Conservation (phyloP, 1,140 invertebrate genomes). For the Drosophila sechellia region DNA sequence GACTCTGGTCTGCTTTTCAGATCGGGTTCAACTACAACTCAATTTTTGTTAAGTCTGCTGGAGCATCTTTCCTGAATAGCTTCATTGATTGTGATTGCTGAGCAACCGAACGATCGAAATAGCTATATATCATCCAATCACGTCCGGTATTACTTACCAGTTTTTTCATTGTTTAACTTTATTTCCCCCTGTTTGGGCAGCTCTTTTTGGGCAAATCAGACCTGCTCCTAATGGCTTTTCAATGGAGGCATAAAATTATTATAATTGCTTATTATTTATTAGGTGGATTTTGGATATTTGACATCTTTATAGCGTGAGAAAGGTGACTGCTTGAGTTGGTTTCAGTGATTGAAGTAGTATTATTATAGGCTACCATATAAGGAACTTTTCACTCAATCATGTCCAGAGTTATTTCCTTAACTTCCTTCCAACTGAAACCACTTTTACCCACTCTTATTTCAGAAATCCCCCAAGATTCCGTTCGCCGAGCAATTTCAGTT, state of each 20-base stretch:
- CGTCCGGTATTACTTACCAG: constrained; percentile 73
- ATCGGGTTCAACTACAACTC: constrained; percentile 57
- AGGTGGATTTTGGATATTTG: constrained; percentile 29
- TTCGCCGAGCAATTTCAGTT: constrained; percentile 24
- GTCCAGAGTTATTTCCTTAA: not conserved
- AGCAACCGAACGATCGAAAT: constrained; percentile 34
- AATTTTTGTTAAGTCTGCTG: constrained; percentile 60
- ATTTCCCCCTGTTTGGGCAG: constrained; percentile 4
- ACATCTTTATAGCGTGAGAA: constrained; percentile 64
- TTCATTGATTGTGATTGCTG: constrained; percentile 65
- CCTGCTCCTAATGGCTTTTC: constrained; percentile 69
- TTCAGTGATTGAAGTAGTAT: not conserved
- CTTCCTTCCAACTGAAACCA: not conserved
- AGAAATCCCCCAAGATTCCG: not conserved
- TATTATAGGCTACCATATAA: not conserved
- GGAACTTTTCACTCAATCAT: not conserved
- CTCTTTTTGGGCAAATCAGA: constrained; percentile 51
- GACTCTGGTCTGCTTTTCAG: constrained; percentile 29
- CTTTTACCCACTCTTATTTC: not conserved
- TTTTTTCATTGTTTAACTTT: constrained; percentile 17
- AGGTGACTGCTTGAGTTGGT: constrained; percentile 6
- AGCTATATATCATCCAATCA: constrained; percentile 80
- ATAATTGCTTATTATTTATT: constrained; percentile 52
- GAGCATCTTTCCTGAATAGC: constrained; percentile 68
- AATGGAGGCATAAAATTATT: constrained; percentile 67